Percentiles rank a stretch among this genome's conserved stretches.
These are phyloP conservation scores for Anarrhichthys ocellatus DNA, from an alignment of 2,113 vertebrate genomes.

Conservation along the genomic window DNA sequence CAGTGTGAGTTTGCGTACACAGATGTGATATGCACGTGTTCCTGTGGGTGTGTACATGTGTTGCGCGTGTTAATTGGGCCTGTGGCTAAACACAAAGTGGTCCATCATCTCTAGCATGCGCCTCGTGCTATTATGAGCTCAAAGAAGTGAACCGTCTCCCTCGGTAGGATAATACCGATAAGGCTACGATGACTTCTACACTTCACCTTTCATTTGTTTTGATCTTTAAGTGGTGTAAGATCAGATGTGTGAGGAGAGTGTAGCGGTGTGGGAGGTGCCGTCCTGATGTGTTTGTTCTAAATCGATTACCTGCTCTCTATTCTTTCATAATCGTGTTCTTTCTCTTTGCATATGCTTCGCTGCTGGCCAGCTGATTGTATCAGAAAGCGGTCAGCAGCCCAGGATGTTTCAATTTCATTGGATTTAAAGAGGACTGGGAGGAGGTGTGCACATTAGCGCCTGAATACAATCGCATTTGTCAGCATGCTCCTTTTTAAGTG, in stretches of 20 bases:
- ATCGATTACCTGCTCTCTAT: slow-evolving; percentile 89
- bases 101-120: slow-evolving; percentile 69
- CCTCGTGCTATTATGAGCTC: slow-evolving; percentile 66
- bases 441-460: slow-evolving; percentile 90
- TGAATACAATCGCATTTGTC: slow-evolving; percentile 96
- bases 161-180: slow-evolving; percentile 79
- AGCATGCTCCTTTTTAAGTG: slow-evolving; percentile 97
- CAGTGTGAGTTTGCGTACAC: slow-evolving; percentile 8
- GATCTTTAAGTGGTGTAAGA: slow-evolving; percentile 86
- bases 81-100: slow-evolving; percentile 15
- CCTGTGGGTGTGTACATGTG: neutral
- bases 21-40: slow-evolving; percentile 1
- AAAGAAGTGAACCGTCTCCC: slow-evolving; percentile 83
- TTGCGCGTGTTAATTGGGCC: slow-evolving; percentile 9
- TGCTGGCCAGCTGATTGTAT: slow-evolving; percentile 88
- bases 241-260: neutral
- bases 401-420: slow-evolving; percentile 91
- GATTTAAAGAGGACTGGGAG: slow-evolving; percentile 90
- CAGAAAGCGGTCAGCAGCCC: slow-evolving; percentile 89
- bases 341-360: slow-evolving; percentile 56
- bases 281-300: slow-evolving; percentile 89
- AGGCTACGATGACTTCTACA: slow-evolving; percentile 85
- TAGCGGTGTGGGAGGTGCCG: slow-evolving; percentile 6
- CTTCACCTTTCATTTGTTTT: slow-evolving; percentile 88
- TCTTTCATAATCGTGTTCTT: slow-evolving; percentile 57